Evolutionary conservation across 1,140 invertebrate genomes (phyloP), one percentile per base, ranked within the genome.

Genomic region (Trissolcus basalis): DNA sequence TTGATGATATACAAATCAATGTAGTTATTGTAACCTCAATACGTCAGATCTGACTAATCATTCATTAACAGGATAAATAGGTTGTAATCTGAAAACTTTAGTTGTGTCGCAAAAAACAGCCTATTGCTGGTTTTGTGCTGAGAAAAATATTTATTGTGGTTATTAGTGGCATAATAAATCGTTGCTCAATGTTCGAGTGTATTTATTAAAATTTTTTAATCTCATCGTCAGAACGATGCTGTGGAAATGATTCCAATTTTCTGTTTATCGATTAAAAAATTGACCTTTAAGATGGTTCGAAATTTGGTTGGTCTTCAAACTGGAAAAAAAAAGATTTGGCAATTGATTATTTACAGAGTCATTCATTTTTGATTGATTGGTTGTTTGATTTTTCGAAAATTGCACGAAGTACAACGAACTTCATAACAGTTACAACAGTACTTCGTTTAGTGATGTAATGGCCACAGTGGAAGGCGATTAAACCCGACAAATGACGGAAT

Each of bases 391-490:
- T n/a, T n/a, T n/a, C n/a, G n/a, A n/a, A n/a, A n/a, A n/a, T n/a
- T n/a, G n/a, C n/a, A n/a, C n/a, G 13, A 45, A 45, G 43, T 54
- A 4, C 60, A 13, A 39, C 16, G 33, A 59, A 39, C 56, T 63
- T 27, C 19, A 3, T 44, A 12, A 53, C 33, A 63, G 41, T 55
- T 65, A 51, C 60, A 64, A 54, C n/a, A 54, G 47, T 55, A 35
- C 36, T 43, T 49, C 6, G 19, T 19, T 7, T 12, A 27, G 10
- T 58, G 50, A 68, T 11, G 64, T 39, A 58, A 68, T 41, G 14
- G 41, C 15, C 12, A 69, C n/a, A n/a, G n/a, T n/a, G n/a, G n/a
- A n/a, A n/a, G 45, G 32, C 13, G 51, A 71, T 61, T 63, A 56
- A 51, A 71, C 45, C 12, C 45, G 44, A 35, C 53, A 54, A 53